These are phyloP conservation scores for Chrysolina oricalcia DNA, from an alignment of 2,888 invertebrate genomes.

Conservation along the genomic window DNA sequence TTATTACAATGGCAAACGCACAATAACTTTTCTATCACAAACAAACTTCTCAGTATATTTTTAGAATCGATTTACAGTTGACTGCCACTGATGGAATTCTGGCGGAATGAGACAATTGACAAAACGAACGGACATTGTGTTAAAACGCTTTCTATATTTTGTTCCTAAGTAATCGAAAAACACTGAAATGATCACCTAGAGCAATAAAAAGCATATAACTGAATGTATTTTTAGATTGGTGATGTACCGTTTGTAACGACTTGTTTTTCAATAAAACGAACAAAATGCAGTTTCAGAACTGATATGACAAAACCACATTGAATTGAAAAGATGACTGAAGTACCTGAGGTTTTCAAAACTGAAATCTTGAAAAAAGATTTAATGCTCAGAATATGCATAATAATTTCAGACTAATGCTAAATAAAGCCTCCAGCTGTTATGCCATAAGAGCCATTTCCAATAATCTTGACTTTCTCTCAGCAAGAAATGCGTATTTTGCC, in stretches of 20 bases:
- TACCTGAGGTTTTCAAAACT: no score
- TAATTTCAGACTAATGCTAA: no score
- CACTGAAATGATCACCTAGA: constrained; percentile 2
- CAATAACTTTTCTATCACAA: constrained; percentile 3
- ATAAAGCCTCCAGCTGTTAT: no score
- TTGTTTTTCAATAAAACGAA: constrained; percentile 9
- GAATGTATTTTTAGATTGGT: constrained; percentile 7
- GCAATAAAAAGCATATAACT: constrained; percentile 15
- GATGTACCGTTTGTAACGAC: neutral
- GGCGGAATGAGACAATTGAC: neutral
- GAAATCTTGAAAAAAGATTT: no score
- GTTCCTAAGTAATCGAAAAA: constrained; percentile 15
- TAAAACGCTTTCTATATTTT: constrained; percentile 18
- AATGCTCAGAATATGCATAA: no score
- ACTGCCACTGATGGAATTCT: constrained; percentile 12
- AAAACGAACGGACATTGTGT: constrained; percentile 16
- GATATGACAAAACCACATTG: neutral
- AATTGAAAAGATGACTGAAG: neutral
- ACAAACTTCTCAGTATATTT: constrained; percentile 3
- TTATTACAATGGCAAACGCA: neutral
- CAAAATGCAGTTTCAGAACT: neutral
- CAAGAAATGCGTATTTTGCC: no score
- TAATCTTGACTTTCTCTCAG: no score
- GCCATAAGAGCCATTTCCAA: no score
- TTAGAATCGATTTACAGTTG: constrained; percentile 5